Evolutionary conservation across 2,113 vertebrate species (phyloP).

Genomic region (Galemys pyrenaicus): DNA sequence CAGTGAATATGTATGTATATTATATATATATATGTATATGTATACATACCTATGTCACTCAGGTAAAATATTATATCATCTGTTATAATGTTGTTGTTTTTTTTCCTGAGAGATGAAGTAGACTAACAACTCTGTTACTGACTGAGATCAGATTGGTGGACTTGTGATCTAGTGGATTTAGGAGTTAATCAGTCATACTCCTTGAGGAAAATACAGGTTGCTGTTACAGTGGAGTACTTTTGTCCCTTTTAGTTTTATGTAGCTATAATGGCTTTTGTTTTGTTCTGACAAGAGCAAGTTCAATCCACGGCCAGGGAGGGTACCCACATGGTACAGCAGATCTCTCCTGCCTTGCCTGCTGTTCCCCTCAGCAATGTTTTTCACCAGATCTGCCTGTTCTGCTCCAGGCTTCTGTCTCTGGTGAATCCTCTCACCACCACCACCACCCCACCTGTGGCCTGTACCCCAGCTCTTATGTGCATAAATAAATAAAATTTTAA

Average conservation of each 20-base stretch:
- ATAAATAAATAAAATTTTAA: too few relatives aligned
- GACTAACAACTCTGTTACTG: not conserved
- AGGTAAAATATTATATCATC: not conserved
- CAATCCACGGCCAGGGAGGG: too few relatives aligned
- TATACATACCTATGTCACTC: not conserved
- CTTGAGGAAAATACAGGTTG: not conserved
- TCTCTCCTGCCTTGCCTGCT: too few relatives aligned
- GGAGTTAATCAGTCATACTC: not conserved
- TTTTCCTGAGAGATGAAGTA: not conserved
- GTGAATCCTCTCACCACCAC: too few relatives aligned
- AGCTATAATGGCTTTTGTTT: not conserved
- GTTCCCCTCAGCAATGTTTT: too few relatives aligned
- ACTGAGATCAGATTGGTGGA: not conserved
- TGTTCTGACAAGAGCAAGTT: too few relatives aligned
- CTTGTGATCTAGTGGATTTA: not conserved
- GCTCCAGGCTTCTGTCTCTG: too few relatives aligned
- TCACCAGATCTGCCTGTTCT: too few relatives aligned
- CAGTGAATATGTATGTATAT: not conserved
- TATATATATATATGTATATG: too few relatives aligned
- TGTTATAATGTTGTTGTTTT: not conserved
- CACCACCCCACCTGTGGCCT: too few relatives aligned
- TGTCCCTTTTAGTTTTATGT: not conserved
- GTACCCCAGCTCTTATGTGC: too few relatives aligned
- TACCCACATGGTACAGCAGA: too few relatives aligned
- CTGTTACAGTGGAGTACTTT: not conserved